Conservation (phyloP, 2,113 vertebrate species). For the Ceyx melanurus region DNA sequence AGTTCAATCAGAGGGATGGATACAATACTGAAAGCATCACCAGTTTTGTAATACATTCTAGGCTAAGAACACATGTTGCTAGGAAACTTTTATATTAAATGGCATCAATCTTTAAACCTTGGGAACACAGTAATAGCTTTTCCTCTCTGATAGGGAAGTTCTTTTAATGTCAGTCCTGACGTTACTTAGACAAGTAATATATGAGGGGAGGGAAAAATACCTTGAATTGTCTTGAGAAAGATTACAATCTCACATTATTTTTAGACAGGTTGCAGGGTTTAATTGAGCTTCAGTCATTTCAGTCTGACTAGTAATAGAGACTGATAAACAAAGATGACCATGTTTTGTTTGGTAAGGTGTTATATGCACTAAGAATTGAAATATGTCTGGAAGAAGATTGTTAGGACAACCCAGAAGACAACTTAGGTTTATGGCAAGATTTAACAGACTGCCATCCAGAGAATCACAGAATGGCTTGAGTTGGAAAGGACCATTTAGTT, state of each 20-base stretch:
- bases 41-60: neutral
- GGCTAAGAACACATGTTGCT: constrained; percentile 31
- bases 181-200: neutral
- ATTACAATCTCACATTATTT: constrained; percentile 6
- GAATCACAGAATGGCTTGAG: too few species aligned
- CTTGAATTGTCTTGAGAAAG: neutral
- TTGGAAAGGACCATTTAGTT: too few species aligned
- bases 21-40: neutral
- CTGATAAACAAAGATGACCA: neutral
- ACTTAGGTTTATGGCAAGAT: neutral
- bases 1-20: neutral
- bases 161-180: constrained; percentile 9
- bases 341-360: neutral
- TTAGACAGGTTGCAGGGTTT: neutral
- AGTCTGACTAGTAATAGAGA: neutral
- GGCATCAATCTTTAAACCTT: constrained; percentile 31
- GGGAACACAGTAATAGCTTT: neutral
- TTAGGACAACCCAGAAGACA: neutral
- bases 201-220: neutral
- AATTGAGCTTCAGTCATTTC: neutral
- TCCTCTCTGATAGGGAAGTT: neutral
- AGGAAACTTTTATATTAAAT: constrained; percentile 61
- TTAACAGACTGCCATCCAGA: neutral
- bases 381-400: neutral
- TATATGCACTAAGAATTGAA: neutral